phyloP scores from a whole-genome alignment of 2,888 invertebrate genomes.

The Ypsolopha scabrella region DNA sequence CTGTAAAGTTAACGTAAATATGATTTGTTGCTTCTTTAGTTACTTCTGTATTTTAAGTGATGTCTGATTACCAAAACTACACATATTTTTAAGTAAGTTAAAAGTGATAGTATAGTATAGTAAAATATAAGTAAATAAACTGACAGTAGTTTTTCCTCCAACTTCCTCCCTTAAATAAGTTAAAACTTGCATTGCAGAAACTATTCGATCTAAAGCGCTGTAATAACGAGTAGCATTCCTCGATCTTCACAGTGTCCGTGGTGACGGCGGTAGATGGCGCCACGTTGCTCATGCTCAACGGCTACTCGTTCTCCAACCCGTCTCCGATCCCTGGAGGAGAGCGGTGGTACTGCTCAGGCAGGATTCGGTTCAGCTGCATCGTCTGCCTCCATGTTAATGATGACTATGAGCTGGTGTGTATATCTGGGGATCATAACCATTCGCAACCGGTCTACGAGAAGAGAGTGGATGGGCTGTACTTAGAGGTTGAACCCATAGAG shows the following conservation, averaged over 20 bases:
- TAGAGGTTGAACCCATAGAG: slow-evolving; percentile 18
- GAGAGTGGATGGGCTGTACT: slow-evolving; percentile 42
- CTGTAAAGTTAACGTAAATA: too few relatives aligned
- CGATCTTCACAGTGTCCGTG: slow-evolving; percentile 45
- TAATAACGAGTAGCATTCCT: not conserved
- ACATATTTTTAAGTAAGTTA: too few relatives aligned
- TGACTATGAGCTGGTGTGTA: slow-evolving; percentile 55
- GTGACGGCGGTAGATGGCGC: slow-evolving; percentile 59
- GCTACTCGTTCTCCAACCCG: slow-evolving; percentile 53
- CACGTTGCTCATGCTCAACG: slow-evolving; percentile 52
- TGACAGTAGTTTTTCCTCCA: too few relatives aligned
- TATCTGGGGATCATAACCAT: slow-evolving; percentile 50
- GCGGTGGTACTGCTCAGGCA: slow-evolving; percentile 57
- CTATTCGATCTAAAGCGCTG: too few relatives aligned
- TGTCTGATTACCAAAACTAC: too few relatives aligned
- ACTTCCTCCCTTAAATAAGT: too few relatives aligned
- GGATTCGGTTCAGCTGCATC: slow-evolving; percentile 40
- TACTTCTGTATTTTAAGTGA: too few relatives aligned
- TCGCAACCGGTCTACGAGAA: slow-evolving; percentile 44
- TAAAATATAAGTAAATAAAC: too few relatives aligned
- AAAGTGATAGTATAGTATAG: too few relatives aligned
- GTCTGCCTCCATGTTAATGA: slow-evolving; percentile 59
- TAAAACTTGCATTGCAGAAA: too few relatives aligned
- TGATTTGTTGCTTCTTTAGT: too few relatives aligned
- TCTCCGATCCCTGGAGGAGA: slow-evolving; percentile 54